Conservation (phyloP, 2,888 invertebrate genomes). For the Vanessa cardui region DNA sequence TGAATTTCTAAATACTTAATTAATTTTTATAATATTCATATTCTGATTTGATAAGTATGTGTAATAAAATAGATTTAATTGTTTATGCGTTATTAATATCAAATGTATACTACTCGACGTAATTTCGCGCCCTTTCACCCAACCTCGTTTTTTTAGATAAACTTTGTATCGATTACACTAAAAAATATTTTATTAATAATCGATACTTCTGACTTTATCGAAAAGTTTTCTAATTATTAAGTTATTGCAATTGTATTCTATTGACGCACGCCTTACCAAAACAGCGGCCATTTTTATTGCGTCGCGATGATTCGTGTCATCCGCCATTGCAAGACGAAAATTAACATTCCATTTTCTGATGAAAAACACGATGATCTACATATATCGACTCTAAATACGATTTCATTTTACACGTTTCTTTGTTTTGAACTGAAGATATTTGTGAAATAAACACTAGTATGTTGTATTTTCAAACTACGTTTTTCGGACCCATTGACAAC, state of each 20-base stretch:
- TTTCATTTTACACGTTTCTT: conserved; percentile 62
- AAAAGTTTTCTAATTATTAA: conserved; percentile 32
- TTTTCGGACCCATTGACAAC: conserved; percentile 72
- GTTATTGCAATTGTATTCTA: conserved; percentile 57
- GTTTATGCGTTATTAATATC: conserved; percentile 24
- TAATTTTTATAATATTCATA: neutral
- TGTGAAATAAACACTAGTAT: conserved; percentile 66
- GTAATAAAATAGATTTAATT: neutral
- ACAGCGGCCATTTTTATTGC: conserved; percentile 83
- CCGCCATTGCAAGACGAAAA: conserved; percentile 79
- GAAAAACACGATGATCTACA: conserved; percentile 55
- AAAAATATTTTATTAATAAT: conserved; percentile 26
- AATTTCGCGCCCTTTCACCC: conserved; percentile 82
- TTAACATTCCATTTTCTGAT: conserved; percentile 58
- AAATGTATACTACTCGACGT: conserved; percentile 50
- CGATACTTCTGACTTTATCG: neutral
- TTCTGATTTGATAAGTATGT: neutral
- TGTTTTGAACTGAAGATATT: conserved; percentile 58
- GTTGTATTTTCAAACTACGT: conserved; percentile 72
- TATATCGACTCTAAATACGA: conserved; percentile 47
- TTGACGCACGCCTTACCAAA: conserved; percentile 82
- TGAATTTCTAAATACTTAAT: neutral
- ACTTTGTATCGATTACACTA: conserved; percentile 14
- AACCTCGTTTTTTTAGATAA: conserved; percentile 31
- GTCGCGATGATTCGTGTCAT: conserved; percentile 82